These are phyloP conservation scores for Agrypnia vestita DNA, from an alignment of 1,140 invertebrate genomes.

Conservation along the genomic window DNA sequence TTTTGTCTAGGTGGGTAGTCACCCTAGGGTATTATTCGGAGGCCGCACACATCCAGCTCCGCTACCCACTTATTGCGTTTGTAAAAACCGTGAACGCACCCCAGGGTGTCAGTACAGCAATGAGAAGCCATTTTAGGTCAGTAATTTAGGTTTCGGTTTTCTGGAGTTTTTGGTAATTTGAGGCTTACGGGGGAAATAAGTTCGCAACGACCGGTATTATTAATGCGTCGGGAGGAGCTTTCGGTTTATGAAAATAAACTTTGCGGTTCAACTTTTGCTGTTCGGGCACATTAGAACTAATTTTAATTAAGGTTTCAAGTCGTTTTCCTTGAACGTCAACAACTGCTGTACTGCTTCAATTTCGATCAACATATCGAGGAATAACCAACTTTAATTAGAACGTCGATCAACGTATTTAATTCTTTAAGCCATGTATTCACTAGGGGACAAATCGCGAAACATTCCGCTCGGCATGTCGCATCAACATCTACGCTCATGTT, in stretches of 20 bases:
- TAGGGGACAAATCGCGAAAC: too few species aligned
- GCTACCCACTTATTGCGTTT: constrained; percentile 30
- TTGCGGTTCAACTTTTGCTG: too few species aligned
- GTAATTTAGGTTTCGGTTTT: constrained; percentile 10
- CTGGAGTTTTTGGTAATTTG: constrained; percentile 15
- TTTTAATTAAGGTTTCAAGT: too few species aligned
- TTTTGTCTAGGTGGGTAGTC: neutral
- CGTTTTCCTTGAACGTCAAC: too few species aligned
- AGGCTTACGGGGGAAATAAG: neutral
- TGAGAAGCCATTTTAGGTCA: constrained; percentile 13
- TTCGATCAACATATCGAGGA: too few species aligned
- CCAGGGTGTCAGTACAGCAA: constrained; percentile 6
- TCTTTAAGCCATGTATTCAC: too few species aligned
- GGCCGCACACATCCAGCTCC: neutral
- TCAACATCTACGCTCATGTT: too few species aligned
- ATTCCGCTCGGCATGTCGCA: too few species aligned
- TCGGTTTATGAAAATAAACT: constrained; percentile 5
- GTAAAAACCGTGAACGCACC: constrained; percentile 22
- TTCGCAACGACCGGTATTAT: neutral
- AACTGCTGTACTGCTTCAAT: too few species aligned
- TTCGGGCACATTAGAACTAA: too few species aligned
- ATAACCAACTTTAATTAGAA: too few species aligned
- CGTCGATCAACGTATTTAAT: too few species aligned
- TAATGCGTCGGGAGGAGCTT: neutral
- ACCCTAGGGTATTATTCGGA: constrained; percentile 12